Conservation (phyloP, 37 sponge, comb jelly and placozoan genomes). For the Dysidea cf. avara region DNA sequence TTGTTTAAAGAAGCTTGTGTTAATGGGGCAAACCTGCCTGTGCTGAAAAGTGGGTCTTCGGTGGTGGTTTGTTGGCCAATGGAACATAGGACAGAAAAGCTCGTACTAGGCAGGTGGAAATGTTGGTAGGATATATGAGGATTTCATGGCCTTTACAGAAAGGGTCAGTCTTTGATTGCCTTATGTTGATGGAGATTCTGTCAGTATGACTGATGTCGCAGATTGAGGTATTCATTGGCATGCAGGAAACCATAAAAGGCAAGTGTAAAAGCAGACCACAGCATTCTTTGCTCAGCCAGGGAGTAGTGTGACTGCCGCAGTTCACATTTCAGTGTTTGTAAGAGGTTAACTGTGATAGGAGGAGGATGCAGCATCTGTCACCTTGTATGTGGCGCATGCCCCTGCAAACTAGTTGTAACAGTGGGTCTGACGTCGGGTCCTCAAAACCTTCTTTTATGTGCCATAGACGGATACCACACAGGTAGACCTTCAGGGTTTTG, state of each 20-base stretch:
- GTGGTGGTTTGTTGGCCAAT: too few species aligned
- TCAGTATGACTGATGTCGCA: too few species aligned
- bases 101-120: conserved; percentile 1
- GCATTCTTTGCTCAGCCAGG: too few species aligned
- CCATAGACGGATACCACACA: neutral
- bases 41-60: too few species aligned
- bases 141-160: neutral
- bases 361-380: too few species aligned
- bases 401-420: neutral
- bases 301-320: too few species aligned
- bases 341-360: neutral
- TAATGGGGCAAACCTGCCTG: too few species aligned
- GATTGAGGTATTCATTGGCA: neutral
- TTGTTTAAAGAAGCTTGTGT: too few species aligned
- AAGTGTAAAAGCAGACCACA: too few species aligned
- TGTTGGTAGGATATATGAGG: neutral
- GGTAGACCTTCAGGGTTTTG: neutral
- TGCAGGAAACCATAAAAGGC: too few species aligned
- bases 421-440: neutral
- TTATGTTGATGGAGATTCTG: neutral
- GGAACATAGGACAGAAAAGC: too few species aligned
- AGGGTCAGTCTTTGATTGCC: conserved; percentile 16
- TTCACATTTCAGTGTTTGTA: neutral
- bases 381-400: neutral
- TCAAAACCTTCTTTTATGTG: neutral